Evolutionary conservation across 1,140 invertebrate species (phyloP), one percentile per base, ranked within the genome.

Genomic region (Heliconius himera): DNA sequence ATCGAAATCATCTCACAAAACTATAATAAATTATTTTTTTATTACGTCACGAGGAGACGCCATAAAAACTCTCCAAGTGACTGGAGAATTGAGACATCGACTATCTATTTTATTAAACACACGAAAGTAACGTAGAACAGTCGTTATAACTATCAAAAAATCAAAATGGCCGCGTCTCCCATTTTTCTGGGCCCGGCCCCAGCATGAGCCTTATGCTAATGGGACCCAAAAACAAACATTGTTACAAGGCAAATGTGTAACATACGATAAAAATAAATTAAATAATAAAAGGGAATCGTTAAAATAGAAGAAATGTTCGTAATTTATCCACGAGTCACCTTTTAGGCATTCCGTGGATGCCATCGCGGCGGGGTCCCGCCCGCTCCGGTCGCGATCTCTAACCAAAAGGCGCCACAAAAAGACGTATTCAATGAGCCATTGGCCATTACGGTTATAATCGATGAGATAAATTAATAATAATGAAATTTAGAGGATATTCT

Each of bases 201-300:
- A 93, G 89, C 90, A 82, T 91, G 91, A 87, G 84, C 76, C 79
- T 88, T 93, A 93, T 93, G 92, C 88, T 91, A 93, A 92, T 93
- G 88, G 91, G 86, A 73, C 87, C 89, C 88, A 91, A 93, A 94
- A 94, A 94, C 92, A 94, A 94, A 94, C 91, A 92, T 91, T 91
- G 90, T 91, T 93, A 93, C 91, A 91, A 90, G 87, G 83, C 88
- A 89, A 94, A 94, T 94, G 90, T 93, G 91, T 93, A 93, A 93
- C 90, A 92, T 89, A 93, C 89, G 86, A 91, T 92, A 93, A 92
- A 92, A 93, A 93, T 94, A 94, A 92, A 93, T 94, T 94, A 93
- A 93, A 93, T 92, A 94, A 94, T 94, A 94, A 92, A n/a, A 92
- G 88, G 88, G 88, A 88, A 92, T 93, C 92, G 90, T 93, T 93